Evolutionary conservation across 2,888 invertebrate genomes (phyloP).

Genomic region (Corbicula japonica): DNA sequence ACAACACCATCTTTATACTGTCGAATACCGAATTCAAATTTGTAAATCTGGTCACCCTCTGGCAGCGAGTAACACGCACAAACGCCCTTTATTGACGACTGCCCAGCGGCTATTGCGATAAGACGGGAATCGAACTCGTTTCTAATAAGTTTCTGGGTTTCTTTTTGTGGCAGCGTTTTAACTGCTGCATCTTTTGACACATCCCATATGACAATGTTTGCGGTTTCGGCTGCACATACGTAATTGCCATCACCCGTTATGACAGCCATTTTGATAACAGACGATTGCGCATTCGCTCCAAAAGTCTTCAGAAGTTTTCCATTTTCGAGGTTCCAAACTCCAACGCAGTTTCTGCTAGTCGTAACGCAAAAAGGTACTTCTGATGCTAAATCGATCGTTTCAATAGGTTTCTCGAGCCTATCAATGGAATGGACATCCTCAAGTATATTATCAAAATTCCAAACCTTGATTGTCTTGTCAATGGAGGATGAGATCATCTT

Average conservation of each 20-base stretch:
- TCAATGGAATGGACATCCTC: constrained; percentile 94
- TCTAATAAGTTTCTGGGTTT: constrained; percentile 92
- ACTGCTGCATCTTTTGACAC: constrained; percentile 91
- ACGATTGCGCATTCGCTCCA: constrained; percentile 96
- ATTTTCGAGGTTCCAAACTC: constrained; percentile 96
- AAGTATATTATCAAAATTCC: constrained; percentile 99
- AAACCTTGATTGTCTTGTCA: constrained; percentile 98
- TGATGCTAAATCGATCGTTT: constrained; percentile 90
- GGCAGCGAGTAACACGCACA: constrained; percentile 84
- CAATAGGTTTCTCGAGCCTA: constrained; percentile 97
- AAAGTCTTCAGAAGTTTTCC: constrained; percentile 95
- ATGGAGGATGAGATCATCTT: constrained; percentile 97
- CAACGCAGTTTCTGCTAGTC: constrained; percentile 97
- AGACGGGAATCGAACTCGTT: constrained; percentile 92
- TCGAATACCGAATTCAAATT: constrained; percentile 93
- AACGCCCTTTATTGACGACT: constrained; percentile 70
- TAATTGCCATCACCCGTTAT: constrained; percentile 94
- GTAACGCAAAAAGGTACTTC: constrained; percentile 94
- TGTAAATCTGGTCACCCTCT: constrained; percentile 93
- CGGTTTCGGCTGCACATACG: constrained; percentile 96
- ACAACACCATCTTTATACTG: constrained; percentile 92
- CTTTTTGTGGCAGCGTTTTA: constrained; percentile 94
- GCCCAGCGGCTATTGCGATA: constrained; percentile 90
- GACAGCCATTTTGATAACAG: constrained; percentile 96
- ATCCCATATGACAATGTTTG: constrained; percentile 96